These are phyloP conservation scores for Sphaerodactylus townsendi DNA, from an alignment of 2,113 vertebrate species.

Conservation along the genomic window DNA sequence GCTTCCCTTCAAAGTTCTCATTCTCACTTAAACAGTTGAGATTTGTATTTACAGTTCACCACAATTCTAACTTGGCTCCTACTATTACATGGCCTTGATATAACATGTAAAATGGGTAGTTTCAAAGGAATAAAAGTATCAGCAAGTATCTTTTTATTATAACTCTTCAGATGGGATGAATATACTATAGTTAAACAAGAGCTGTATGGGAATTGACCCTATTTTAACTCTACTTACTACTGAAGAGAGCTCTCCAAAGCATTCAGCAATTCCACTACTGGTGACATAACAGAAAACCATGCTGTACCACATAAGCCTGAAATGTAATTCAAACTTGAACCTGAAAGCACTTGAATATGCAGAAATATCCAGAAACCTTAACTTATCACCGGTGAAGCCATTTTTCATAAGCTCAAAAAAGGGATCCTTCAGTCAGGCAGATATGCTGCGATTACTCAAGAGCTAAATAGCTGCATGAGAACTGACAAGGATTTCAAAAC, in stretches of 20 bases:
- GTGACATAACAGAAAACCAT: too few relatives aligned
- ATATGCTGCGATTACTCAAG: conserved; percentile 35
- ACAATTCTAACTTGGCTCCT: conserved; percentile 39
- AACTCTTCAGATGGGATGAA: background rate
- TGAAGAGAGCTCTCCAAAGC: background rate
- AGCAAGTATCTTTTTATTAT: background rate
- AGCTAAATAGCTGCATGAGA: conserved; percentile 47
- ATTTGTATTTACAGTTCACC: conserved; percentile 65
- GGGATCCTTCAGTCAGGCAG: background rate
- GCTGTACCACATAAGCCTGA: too few relatives aligned
- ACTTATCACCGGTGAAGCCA: too few relatives aligned
- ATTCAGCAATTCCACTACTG: too few relatives aligned
- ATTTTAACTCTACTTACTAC: too few relatives aligned
- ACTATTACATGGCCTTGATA: conserved; percentile 43
- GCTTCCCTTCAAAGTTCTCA: conserved; percentile 39
- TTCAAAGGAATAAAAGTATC: conserved; percentile 28
- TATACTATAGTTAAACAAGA: conserved; percentile 31
- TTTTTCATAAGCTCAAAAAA: too few relatives aligned
- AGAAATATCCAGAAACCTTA: too few relatives aligned
- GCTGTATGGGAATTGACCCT: conserved; percentile 40
- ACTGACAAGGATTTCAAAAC: background rate
- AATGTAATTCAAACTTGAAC: too few relatives aligned
- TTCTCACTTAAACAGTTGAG: conserved; percentile 48
- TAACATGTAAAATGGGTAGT: conserved; percentile 9
- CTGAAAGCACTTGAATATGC: too few relatives aligned